phyloP scores from a whole-genome alignment of 2,797 vertebrate genomes.

The Serranus cabrilla region DNA sequence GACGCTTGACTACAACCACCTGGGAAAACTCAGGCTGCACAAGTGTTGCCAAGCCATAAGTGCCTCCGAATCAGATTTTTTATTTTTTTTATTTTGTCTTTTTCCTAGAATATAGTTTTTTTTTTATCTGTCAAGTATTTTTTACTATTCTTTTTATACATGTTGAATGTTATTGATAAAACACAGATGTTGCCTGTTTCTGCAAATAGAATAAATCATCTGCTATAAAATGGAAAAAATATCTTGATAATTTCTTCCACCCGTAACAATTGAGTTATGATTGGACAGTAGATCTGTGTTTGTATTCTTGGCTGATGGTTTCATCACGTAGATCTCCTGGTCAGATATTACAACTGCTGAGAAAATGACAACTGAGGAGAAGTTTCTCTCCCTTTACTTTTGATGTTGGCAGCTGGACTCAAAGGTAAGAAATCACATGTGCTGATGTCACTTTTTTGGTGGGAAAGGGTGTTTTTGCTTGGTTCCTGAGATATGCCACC shows the following conservation, averaged over 20 bases:
- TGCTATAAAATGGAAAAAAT: constrained; percentile 75
- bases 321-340: constrained; percentile 44
- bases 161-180: constrained; percentile 84
- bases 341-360: constrained; percentile 31
- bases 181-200: constrained; percentile 86
- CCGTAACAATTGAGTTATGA: constrained; percentile 48
- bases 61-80: constrained; percentile 72
- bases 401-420: constrained; percentile 32
- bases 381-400: constrained; percentile 27
- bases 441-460: neutral
- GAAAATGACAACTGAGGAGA: constrained; percentile 25
- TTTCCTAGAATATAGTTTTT: constrained; percentile 73
- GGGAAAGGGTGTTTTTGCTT: no score
- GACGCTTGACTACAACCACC: constrained; percentile 80
- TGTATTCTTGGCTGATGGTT: constrained; percentile 49
- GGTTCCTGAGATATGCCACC: neutral
- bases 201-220: constrained; percentile 86
- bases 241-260: constrained; percentile 76
- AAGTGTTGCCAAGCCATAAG: constrained; percentile 76
- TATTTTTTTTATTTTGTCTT: constrained; percentile 67
- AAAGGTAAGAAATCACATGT: constrained; percentile 9
- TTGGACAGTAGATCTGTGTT: constrained; percentile 34
- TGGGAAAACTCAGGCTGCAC: constrained; percentile 79
- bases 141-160: constrained; percentile 77
- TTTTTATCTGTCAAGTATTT: constrained; percentile 60